Conservation (phyloP, 2,888 invertebrate species). For the Kryphioiulus occultus region DNA sequence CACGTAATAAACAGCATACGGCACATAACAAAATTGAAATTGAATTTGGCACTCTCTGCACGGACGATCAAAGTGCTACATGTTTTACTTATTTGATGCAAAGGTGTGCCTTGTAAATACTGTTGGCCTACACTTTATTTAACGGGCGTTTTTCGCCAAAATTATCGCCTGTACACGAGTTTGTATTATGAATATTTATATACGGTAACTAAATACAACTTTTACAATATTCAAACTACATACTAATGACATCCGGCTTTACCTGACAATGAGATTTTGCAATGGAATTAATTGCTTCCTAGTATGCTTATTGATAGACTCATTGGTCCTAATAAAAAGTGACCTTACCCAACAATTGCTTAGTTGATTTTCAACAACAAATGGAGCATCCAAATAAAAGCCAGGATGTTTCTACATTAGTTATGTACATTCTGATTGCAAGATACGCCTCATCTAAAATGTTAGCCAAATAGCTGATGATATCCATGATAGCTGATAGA, state of each 20-base stretch:
- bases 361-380: not conserved
- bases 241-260: not conserved
- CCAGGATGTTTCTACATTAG: not conserved
- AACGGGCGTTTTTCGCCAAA: conserved; percentile 6
- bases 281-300: conserved; percentile 7
- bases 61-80: not conserved
- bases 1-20: conserved; percentile 4
- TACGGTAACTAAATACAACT: not conserved
- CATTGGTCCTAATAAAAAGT: not conserved
- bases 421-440: not conserved
- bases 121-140: not conserved
- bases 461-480: not conserved
- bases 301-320: not conserved
- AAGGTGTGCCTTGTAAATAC: not conserved
- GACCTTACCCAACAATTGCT: not conserved
- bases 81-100: not conserved
- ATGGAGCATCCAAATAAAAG: not conserved
- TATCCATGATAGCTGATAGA: not conserved
- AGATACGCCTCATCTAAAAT: too few species aligned
- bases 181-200: conserved; percentile 5
- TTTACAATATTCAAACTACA: not conserved
- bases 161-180: not conserved
- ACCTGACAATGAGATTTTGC: not conserved
- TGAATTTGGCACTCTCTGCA: not conserved
- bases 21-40: not conserved